Evolutionary conservation across 1,140 invertebrate species (phyloP).

Genomic region (Drosophila subpulchrella): DNA sequence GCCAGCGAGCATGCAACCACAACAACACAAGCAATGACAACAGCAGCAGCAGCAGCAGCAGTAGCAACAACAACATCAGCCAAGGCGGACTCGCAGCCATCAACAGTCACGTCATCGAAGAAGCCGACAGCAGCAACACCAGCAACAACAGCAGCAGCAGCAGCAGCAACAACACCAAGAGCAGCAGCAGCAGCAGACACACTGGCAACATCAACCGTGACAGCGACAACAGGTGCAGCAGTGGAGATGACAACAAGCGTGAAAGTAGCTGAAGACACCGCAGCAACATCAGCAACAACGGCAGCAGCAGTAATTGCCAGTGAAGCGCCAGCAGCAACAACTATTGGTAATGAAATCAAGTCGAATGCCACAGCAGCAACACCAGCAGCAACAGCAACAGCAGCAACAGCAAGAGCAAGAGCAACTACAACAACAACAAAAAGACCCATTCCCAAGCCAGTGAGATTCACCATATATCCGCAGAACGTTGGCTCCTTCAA

Average conservation of each 20-base stretch:
- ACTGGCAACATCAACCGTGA: conserved; percentile 27
- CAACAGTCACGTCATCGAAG: conserved; percentile 26
- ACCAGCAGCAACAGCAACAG: conserved; percentile 23
- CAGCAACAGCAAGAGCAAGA: conserved; percentile 20
- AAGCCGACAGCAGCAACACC: conserved; percentile 21
- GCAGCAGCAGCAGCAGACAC: neutral
- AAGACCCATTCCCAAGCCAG: neutral
- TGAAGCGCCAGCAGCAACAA: conserved; percentile 26
- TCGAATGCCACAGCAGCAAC: conserved; percentile 17
- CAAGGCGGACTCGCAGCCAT: conserved; percentile 22
- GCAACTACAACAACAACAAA: conserved; percentile 9
- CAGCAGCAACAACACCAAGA: conserved; percentile 5
- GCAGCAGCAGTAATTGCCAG: conserved; percentile 27
- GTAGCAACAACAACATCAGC: conserved; percentile 6
- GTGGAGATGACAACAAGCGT: conserved; percentile 21
- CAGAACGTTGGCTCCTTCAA: conserved; percentile 7
- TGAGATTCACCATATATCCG: neutral
- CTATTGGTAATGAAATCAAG: conserved; percentile 14
- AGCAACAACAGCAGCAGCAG: conserved; percentile 21
- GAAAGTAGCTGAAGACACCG: conserved; percentile 28
- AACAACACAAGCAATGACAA: conserved; percentile 21
- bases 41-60: conserved; percentile 11
- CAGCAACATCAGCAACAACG: conserved; percentile 22
- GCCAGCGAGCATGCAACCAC: conserved; percentile 44
- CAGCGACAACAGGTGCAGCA: conserved; percentile 20